Evolutionary conservation across 2,888 invertebrate genomes (phyloP), one percentile per base, ranked within the genome.

Genomic region (Pasiphila rectangulata): DNA sequence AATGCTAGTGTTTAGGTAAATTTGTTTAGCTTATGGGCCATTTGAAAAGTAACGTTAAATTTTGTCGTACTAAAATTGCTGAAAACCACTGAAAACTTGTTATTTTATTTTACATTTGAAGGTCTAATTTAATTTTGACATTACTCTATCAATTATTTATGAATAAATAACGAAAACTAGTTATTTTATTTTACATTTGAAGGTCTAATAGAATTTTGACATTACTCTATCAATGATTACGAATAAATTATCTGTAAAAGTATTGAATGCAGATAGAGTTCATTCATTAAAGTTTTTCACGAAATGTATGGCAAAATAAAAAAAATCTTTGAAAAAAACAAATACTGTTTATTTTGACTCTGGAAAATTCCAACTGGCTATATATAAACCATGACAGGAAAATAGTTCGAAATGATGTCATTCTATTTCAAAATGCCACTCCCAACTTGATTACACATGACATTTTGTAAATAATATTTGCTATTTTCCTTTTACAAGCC

Each of bases 361-460:
- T 32, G 32, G 32, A n/a, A n/a, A n/a, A n/a, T n/a, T n/a, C n/a
- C n/a, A n/a, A n/a, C 55, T 38, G 49, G 34, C 35, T 43, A 43
- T 17, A 34, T 44, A 46, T 19, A 27, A 16, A 15, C 3, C 35
- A 36, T 42, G 47, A 51, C 54, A 61, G 49, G 49, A 46, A 54
- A 56, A 50, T 21, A 54, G 65, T 73, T 64, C 59, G 20, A 56
- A 60, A 73, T 62, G 57, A 25, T 73, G 76, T 77, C 80, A 79
- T 83, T 84, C 81, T 57, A 79, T 72, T 74, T 71, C 49, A 72
- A 64, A 61, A 69, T 61, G 63, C 61, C 67, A 67, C 69, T 77
- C n/a, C 74, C 78, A 62, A 60, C 77, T 76, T 54, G 84, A 83
- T 84, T 85, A 78, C 64, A 61, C 61, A 76, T 83, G 84, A 83